Percentiles rank a stretch among this genome's conserved stretches.
Evolutionary conservation across 2,113 vertebrate genomes (phyloP).

Genomic region (Microcebus ravelobensis): DNA sequence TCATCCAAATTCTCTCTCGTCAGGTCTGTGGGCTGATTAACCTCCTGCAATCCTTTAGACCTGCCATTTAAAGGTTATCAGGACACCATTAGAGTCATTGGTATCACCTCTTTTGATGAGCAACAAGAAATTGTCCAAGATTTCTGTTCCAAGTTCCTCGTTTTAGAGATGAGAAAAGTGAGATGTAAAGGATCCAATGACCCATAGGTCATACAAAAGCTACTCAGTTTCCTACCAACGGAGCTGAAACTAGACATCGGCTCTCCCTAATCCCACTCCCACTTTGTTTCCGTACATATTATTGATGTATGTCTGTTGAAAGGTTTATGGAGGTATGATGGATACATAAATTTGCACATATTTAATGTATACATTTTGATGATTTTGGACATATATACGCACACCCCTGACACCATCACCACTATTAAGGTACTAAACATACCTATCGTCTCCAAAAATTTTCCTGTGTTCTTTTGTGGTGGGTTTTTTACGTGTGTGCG

Average conservation of each 20-base stretch:
- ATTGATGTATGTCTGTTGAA: not conserved
- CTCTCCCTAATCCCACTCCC: not conserved
- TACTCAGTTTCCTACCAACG: fast-evolving
- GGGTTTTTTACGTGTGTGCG: not conserved
- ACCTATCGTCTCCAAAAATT: not conserved
- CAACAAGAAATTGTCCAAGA: not conserved
- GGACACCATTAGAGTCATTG: not conserved
- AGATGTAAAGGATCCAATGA: not conserved
- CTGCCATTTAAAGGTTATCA: fast-evolving
- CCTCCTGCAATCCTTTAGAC: not conserved
- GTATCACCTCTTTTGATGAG: not conserved
- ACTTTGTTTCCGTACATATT: fast-evolving
- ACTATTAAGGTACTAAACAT: not conserved
- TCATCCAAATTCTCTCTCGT: not conserved
- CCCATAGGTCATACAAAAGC: no score
- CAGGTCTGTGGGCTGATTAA: not conserved
- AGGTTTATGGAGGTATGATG: not conserved
- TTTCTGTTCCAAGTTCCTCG: not conserved
- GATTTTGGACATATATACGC: not conserved
- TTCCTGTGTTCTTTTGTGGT: not conserved
- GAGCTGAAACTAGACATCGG: not conserved
- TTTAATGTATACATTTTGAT: not conserved
- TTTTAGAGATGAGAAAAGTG: not conserved
- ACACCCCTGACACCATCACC: not conserved
- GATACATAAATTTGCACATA: not conserved